Percentiles rank a stretch among this genome's conserved stretches.
Evolutionary conservation across 2,797 vertebrate species (phyloP).

Genomic region (Urocyon cinereoargenteus): DNA sequence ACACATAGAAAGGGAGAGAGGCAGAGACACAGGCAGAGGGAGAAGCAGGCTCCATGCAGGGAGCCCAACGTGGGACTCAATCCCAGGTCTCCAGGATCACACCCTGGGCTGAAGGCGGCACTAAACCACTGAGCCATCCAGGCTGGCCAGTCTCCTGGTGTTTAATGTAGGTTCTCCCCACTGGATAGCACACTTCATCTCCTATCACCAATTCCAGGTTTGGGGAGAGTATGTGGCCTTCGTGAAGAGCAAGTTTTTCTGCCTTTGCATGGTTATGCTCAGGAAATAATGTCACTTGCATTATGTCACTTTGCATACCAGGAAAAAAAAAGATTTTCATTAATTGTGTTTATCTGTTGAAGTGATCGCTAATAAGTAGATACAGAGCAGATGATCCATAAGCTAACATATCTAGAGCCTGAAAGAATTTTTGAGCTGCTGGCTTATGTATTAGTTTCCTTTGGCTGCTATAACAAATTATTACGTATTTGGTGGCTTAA

Average conservation of each 20-base stretch:
- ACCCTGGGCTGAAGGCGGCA: no score
- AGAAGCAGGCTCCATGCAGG: no score
- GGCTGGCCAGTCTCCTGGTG: background rate
- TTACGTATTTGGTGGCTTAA: background rate
- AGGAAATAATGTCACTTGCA: background rate
- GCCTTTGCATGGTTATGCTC: background rate
- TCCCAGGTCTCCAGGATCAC: no score
- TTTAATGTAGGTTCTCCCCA: background rate
- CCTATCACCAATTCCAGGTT: no score
- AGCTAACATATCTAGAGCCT: background rate
- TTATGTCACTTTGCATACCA: background rate
- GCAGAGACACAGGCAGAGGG: no score
- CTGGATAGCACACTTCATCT: fast-evolving
- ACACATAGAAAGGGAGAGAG: no score
- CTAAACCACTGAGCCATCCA: no score
- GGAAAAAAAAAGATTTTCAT: background rate
- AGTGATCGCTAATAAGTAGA: background rate
- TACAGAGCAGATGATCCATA: background rate
- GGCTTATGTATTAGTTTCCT: background rate
- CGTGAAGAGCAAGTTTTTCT: background rate
- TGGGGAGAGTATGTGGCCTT: background rate
- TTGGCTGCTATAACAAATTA: background rate
- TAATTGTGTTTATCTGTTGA: background rate
- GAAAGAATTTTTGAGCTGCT: background rate
- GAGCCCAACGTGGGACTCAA: no score